phyloP scores from a whole-genome alignment of 2,888 invertebrate genomes.

The Macaria liturata region DNA sequence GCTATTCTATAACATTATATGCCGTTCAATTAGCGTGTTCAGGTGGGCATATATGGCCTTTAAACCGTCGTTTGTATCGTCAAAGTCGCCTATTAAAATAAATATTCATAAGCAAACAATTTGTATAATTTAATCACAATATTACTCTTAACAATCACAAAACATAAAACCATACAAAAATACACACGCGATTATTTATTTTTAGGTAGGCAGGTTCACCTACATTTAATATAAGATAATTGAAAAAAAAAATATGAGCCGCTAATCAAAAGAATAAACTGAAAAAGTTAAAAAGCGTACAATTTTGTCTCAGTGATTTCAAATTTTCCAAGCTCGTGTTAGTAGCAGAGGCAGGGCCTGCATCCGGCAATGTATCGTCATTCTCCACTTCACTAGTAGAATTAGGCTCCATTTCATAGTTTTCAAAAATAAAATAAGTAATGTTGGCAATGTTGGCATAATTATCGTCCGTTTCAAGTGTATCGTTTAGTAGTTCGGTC shows the following conservation, averaged over 20 bases:
- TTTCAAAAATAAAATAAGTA: background rate
- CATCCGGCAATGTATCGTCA: background rate
- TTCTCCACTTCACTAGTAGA: background rate
- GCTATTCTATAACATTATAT: too few species aligned
- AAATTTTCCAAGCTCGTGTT: constrained; percentile 1
- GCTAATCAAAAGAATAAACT: background rate
- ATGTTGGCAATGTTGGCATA: too few species aligned
- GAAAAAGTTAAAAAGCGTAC: constrained; percentile 17
- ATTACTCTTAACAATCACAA: constrained; percentile 25
- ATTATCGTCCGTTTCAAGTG: too few species aligned
- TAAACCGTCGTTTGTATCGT: too few species aligned
- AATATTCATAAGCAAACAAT: constrained; percentile 17
- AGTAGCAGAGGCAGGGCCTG: background rate
- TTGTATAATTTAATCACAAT: constrained; percentile 28
- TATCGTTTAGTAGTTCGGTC: too few species aligned
- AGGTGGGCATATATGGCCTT: too few species aligned
- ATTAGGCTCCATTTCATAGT: background rate
- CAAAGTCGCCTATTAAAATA: background rate
- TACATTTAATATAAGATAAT: too few species aligned
- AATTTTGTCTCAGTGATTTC: constrained; percentile 9
- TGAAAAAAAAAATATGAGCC: too few species aligned
- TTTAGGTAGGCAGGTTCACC: too few species aligned
- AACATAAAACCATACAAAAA: constrained; percentile 2
- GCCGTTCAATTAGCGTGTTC: too few species aligned
- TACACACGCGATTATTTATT: too few species aligned